These are phyloP conservation scores for Eufriesea mexicana DNA, from an alignment of 1,140 invertebrate genomes.

Conservation along the genomic window DNA sequence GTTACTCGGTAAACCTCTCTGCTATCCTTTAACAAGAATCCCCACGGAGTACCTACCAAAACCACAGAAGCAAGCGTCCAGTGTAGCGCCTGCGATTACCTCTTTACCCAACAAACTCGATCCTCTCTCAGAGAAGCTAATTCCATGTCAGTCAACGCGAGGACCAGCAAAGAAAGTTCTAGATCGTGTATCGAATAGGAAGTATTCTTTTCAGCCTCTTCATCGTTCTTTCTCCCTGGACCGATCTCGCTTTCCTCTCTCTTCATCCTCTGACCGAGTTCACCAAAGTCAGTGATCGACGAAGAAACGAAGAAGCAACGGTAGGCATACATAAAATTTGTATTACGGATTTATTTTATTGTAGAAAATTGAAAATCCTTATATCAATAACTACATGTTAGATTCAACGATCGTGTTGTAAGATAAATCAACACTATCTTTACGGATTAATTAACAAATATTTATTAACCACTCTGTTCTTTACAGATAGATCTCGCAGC, in stretches of 20 bases:
- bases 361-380: too few species aligned
- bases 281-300: too few species aligned
- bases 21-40: background rate
- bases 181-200: background rate
- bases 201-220: background rate
- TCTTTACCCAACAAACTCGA: background rate
- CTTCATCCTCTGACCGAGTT: too few species aligned
- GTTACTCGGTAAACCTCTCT: background rate
- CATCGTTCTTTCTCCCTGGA: constrained; percentile 3
- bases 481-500: too few species aligned
- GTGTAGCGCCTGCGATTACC: background rate
- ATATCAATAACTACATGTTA: too few species aligned
- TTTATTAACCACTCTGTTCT: too few species aligned
- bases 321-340: too few species aligned
- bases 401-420: too few species aligned
- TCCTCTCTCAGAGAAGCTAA: background rate
- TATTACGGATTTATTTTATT: too few species aligned
- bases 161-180: background rate
- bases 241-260: background rate
- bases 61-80: background rate
- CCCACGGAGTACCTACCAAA: background rate
- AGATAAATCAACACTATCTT: too few species aligned
- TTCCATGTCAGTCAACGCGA: constrained; percentile 8
- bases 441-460: too few species aligned
- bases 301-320: too few species aligned